Conservation (phyloP, 2,888 invertebrate genomes). For the Andrena hattorfiana region DNA sequence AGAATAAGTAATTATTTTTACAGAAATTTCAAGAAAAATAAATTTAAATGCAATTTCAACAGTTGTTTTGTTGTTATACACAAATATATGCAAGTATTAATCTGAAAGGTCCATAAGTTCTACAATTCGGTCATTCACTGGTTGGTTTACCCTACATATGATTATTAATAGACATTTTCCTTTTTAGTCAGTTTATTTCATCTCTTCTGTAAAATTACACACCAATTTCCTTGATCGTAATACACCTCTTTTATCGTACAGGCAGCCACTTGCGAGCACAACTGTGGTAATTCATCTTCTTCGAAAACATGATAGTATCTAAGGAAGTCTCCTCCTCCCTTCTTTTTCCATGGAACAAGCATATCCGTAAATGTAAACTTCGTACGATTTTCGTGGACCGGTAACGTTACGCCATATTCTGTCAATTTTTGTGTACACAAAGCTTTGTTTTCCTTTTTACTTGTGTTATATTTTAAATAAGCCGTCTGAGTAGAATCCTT, state of each 20-base stretch:
- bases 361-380: constrained; percentile 96
- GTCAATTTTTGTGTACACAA: constrained; percentile 64
- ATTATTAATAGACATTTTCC: background rate
- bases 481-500: constrained; percentile 88
- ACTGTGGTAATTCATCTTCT: constrained; percentile 90
- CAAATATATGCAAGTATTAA: no score
- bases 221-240: constrained; percentile 99
- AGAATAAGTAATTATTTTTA: no score
- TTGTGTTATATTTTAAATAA: constrained; percentile 88
- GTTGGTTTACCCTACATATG: no score
- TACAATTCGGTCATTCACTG: no score
- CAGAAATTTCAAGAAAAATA: no score
- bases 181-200: constrained; percentile 27
- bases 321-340: constrained; percentile 87
- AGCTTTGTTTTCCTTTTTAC: constrained; percentile 84
- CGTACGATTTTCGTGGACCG: constrained; percentile 96
- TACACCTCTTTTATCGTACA: constrained; percentile 89
- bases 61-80: no score
- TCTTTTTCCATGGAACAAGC: constrained; percentile 97
- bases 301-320: constrained; percentile 98
- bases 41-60: no score
- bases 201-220: constrained; percentile 90
- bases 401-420: constrained; percentile 85
- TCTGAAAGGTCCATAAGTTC: no score
- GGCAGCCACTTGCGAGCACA: constrained; percentile 87